Base-by-base conservation (phyloP, 2,113 vertebrate genomes). In the Onychorhynchus coronatus region DNA sequence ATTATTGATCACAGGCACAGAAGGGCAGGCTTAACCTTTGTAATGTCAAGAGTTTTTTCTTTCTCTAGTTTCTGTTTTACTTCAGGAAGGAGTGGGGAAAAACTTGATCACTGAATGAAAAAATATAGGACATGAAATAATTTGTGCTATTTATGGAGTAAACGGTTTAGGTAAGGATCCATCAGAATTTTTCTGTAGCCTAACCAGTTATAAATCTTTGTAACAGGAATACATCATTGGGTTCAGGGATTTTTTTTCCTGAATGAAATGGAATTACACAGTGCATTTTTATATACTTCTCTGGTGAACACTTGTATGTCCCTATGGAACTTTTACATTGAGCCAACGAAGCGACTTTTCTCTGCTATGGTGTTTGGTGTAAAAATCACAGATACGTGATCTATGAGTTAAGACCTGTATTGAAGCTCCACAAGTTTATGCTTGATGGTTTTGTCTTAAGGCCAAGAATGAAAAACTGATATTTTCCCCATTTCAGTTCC, bases 61-160 rank as follows among this genome's bases (percentile, higher is more conserved):
- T 44, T 81, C 55, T 67, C 63, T 35, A 46, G 24, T 41, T 92
- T 93, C 52, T 49, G 4, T 63, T 82, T 92, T 72, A 27, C 17
- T 88, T 50, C 4, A 1, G 14, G 14, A 15, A 22, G 3, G 2
- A 15, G 4, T 8, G 2, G 7, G 4, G 8, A 4, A 16, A 22
- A 85, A 18, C 11, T 47, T 86, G 31, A 62, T 66, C 17, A n/a
- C 11, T 70, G 31, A 89, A 88, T 56, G 41, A 83, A 91, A 62
- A 13, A 12, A 46, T 55, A 58, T 87, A 81, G 12, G 20, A 6
- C 23, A 30, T 84, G 31, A 86, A 86, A 89, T 62, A 55, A 55
- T 42, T 83, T 66, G 14, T 74, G 23, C 16, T 47, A 5, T 66
- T 77, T 86, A 12, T 71, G 46, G n/a, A 62, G 3, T 66, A 89